Evolutionary conservation across 1,140 invertebrate species (phyloP).

Genomic region (Drosophila elegans): DNA sequence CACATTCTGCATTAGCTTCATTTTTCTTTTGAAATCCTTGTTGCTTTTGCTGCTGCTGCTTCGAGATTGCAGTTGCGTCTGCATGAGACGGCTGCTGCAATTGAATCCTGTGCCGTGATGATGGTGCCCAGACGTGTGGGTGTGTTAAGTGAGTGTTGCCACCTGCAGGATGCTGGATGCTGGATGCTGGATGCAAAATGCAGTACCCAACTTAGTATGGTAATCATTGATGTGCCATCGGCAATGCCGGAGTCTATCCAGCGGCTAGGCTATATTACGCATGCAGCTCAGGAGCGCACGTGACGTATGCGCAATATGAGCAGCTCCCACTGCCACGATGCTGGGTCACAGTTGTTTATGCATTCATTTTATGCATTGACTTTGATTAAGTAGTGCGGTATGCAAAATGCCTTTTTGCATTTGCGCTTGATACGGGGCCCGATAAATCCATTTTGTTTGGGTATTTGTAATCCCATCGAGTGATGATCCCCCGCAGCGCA

Average conservation of each 20-base stretch:
- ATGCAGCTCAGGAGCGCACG: slow-evolving; percentile 41
- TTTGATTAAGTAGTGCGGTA: slow-evolving; percentile 35
- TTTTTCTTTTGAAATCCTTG: slow-evolving; percentile 50
- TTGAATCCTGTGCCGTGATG: slow-evolving; percentile 41
- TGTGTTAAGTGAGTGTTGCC: slow-evolving; percentile 41
- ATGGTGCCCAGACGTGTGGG: slow-evolving; percentile 15
- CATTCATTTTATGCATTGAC: slow-evolving; percentile 32
- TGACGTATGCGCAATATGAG: slow-evolving; percentile 72
- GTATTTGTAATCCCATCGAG: slow-evolving; percentile 14
- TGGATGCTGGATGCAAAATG: background rate
- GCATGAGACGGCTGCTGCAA: slow-evolving; percentile 48
- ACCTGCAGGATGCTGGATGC: slow-evolving; percentile 28
- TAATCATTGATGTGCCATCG: slow-evolving; percentile 65
- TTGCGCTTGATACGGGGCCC: slow-evolving; percentile 1
- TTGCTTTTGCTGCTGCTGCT: slow-evolving; percentile 37
- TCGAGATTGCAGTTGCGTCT: slow-evolving; percentile 14
- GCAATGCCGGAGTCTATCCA: slow-evolving; percentile 18
- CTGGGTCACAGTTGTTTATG: slow-evolving; percentile 12
- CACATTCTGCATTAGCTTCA: slow-evolving; percentile 49
- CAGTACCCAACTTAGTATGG: slow-evolving; percentile 31
- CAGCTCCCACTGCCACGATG: slow-evolving; percentile 1
- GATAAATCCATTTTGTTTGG: slow-evolving; percentile 9
- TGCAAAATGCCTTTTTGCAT: slow-evolving; percentile 30
- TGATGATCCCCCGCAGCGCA: background rate
- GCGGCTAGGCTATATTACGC: slow-evolving; percentile 18